These are phyloP conservation scores for Xestia ashworthii DNA, from an alignment of 2,888 invertebrate species.

Conservation along the genomic window DNA sequence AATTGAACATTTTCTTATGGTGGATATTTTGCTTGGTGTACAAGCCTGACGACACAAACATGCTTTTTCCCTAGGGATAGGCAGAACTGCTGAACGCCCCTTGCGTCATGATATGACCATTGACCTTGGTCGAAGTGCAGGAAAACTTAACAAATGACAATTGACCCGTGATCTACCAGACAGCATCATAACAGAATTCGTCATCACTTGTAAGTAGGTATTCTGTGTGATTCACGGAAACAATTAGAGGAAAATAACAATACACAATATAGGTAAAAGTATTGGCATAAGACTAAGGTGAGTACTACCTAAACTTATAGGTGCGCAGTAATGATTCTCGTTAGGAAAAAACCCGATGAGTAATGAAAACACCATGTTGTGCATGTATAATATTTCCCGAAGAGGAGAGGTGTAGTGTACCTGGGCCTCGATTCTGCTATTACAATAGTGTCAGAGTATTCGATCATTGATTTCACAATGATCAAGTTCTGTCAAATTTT, in stretches of 20 bases:
- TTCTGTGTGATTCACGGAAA: conserved; percentile 16
- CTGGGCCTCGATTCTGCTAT: too few species aligned
- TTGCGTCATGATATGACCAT: background rate
- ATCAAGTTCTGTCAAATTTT: too few species aligned
- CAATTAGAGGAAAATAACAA: conserved; percentile 11
- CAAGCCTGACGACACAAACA: background rate
- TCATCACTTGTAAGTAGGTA: conserved; percentile 1
- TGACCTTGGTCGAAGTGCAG: background rate
- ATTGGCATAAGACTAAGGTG: background rate
- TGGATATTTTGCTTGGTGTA: too few species aligned
- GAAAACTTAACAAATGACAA: background rate
- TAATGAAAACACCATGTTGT: background rate
- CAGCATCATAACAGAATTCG: background rate
- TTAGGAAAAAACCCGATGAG: conserved; percentile 7
- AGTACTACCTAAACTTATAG: background rate
- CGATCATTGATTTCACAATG: too few species aligned
- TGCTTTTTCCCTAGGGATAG: background rate
- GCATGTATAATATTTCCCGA: background rate
- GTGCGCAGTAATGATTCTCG: background rate
- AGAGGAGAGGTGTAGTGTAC: background rate
- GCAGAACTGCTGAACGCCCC: background rate
- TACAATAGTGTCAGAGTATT: too few species aligned
- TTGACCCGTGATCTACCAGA: background rate
- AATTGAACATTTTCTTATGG: too few species aligned
- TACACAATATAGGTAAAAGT: background rate